Base-by-base conservation (phyloP, 1,140 invertebrate genomes). In the Mesaphorura yosii region DNA sequence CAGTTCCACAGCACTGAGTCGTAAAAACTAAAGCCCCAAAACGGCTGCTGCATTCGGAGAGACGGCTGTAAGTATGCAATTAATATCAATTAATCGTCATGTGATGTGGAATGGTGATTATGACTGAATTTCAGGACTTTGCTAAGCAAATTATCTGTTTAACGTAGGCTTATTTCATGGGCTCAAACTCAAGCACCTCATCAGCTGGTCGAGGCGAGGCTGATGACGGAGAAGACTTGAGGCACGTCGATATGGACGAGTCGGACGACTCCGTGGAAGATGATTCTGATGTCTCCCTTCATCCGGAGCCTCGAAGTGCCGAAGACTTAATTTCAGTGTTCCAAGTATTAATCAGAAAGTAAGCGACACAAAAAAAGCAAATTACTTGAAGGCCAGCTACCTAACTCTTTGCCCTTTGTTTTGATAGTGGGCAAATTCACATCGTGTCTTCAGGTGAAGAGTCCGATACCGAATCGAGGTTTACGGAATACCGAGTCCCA, bases 401-500 rank as follows among this genome's bases (percentile, higher is more conserved):
- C 2, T 3, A 15, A 17, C 38, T 40, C 19, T 20, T 56, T 7
- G n/a, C 22, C 2, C 17, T 49, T 29, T 28, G 22, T 27, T 39
- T 39, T 53, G 49, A 23, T 29, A 61, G 59, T 55, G 56, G 59
- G 14, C 55, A 62, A 28, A 62, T 62, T 42, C 57, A 62, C 28
- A 55, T 58, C 15, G 53, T 58, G 56, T 58, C 55, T 42, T 58
- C 55, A 5, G 59, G 42, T 23, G 59, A 62, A 7, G 59, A 62
- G 29, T 57, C 55, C 2, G 48, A 48, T 29, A 51, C 51, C 39
- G 59, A 55, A 22, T 48, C 20, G 22, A 48, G 45, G 40, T 29
- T 34, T 6, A 31, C 48, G 17, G 17, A 27, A 17, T 15, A 17
- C 7, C 22, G 20, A 1, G 34, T 25, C 26, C 25, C 29, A 6